Evolutionary conservation across 2,113 vertebrate genomes (phyloP).

Genomic region (Carlito syrichta): DNA sequence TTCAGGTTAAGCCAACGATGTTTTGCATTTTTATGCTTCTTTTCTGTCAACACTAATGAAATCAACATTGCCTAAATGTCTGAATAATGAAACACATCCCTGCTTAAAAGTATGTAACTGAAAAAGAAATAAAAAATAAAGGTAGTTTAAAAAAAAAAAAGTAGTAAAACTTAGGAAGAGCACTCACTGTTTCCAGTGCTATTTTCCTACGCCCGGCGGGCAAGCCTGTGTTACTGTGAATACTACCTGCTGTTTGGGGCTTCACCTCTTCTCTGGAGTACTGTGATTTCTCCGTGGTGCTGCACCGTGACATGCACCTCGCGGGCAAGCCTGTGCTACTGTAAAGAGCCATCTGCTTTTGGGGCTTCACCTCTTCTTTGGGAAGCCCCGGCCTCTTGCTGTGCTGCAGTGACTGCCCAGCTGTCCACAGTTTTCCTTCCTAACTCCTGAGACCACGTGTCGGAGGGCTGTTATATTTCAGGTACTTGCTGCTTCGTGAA

Average conservation of each 20-base stretch:
- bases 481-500: no score
- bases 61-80: slow-evolving; percentile 81
- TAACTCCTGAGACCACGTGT: background rate
- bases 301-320: no score
- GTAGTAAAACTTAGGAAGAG: background rate
- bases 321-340: no score
- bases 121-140: no score
- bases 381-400: no score
- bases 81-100: slow-evolving; percentile 81
- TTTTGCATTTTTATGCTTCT: slow-evolving; percentile 83
- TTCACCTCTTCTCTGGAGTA: no score
- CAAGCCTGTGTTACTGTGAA: background rate
- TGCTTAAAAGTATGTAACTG: slow-evolving; percentile 85
- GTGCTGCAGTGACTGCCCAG: no score
- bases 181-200: background rate
- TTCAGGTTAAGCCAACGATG: slow-evolving; percentile 81
- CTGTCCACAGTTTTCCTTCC: no score
- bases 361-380: no score
- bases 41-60: slow-evolving; percentile 81
- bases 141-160: no score
- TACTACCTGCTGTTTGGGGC: background rate
- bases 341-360: no score
- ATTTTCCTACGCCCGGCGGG: background rate
- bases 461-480: background rate
- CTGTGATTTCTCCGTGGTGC: no score